These are phyloP conservation scores for Ditylenchus weischeri DNA, from an alignment of 2,888 invertebrate species.

Conservation along the genomic window DNA sequence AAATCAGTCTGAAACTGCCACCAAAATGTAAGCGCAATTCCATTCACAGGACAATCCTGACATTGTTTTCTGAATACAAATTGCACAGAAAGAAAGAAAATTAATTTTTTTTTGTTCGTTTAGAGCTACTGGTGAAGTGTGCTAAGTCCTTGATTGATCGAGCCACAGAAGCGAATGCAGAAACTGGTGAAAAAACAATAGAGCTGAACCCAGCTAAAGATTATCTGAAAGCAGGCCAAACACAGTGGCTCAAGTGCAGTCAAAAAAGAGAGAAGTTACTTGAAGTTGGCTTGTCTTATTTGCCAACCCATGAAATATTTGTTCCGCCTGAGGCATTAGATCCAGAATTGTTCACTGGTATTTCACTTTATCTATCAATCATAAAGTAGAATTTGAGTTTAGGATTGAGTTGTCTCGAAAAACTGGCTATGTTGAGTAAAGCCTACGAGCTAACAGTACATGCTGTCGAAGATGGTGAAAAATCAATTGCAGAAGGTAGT, in stretches of 20 bases:
- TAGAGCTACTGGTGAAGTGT: too few species aligned
- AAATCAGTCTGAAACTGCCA: too few species aligned
- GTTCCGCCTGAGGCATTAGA: not conserved
- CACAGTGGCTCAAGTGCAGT: conserved; percentile 3
- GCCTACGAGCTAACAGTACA: conserved; percentile 6
- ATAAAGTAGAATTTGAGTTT: too few species aligned
- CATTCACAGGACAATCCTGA: too few species aligned
- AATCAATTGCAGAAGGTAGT: not conserved
- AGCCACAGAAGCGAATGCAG: too few species aligned
- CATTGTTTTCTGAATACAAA: too few species aligned
- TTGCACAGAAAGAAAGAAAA: too few species aligned
- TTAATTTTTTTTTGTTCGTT: too few species aligned
- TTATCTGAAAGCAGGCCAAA: not conserved
- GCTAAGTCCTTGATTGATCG: too few species aligned
- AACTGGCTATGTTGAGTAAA: conserved; percentile 17
- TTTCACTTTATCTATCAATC: too few species aligned
- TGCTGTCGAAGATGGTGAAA: not conserved
- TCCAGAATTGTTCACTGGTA: conserved; percentile 13
- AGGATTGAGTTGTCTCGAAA: conserved; percentile 23
- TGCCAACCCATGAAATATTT: conserved; percentile 4
- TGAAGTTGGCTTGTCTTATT: conserved; percentile 4
- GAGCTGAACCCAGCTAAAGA: not conserved
- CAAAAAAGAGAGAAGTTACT: not conserved
- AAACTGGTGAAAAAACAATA: too few species aligned
- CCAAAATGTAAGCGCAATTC: too few species aligned